These are phyloP conservation scores for Neolamprologus toae DNA, from an alignment of 2,113 vertebrate species.

Conservation along the genomic window DNA sequence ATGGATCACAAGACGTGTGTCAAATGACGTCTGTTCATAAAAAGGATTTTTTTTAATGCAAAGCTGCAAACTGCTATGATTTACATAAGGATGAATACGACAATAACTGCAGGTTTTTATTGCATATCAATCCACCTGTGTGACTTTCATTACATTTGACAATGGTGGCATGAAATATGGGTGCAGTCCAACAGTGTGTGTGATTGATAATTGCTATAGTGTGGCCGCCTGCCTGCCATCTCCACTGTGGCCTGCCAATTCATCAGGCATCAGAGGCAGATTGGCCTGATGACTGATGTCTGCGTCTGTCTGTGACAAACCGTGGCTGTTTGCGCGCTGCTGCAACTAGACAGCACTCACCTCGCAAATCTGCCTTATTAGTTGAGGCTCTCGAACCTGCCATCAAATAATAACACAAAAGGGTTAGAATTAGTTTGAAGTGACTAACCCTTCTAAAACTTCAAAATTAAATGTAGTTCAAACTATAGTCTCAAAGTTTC, in stretches of 20 bases:
- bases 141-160: constrained; percentile 25
- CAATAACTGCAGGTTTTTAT: neutral
- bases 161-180: constrained; percentile 31
- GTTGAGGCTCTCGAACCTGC: neutral
- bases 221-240: constrained; percentile 34
- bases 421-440: neutral
- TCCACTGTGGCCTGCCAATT: constrained; percentile 38
- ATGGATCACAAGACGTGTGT: neutral
- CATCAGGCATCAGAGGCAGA: constrained; percentile 52
- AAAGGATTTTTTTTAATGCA: neutral
- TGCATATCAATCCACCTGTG: constrained; percentile 21
- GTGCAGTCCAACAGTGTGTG: neutral
- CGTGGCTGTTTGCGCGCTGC: neutral
- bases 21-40: neutral
- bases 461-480: neutral
- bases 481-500: neutral
- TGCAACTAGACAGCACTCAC: neutral
- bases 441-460: neutral
- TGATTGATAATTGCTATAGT: constrained; percentile 64
- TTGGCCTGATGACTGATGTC: constrained; percentile 41
- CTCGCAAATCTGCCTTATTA: constrained; percentile 31
- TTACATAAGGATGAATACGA: neutral
- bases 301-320: constrained; percentile 15
- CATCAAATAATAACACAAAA: neutral
- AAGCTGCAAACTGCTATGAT: neutral